A percentile compares a stretch with the other conserved stretches of the same genome.
Evolutionary conservation across 2,113 vertebrate genomes (phyloP).

Genomic region (Hydropotes inermis): DNA sequence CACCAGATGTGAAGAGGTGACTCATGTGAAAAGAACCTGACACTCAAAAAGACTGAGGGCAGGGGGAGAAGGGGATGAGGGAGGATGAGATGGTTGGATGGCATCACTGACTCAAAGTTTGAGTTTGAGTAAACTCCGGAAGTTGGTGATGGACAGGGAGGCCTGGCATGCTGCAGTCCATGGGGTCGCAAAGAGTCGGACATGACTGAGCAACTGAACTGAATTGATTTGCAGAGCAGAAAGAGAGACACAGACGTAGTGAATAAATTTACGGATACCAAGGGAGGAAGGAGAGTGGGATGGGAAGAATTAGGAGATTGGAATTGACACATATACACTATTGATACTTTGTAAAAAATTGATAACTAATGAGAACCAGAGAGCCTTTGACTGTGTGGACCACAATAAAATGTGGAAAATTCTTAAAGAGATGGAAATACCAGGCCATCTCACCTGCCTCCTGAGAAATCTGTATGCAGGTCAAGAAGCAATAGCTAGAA

Average conservation of each 20-base stretch:
- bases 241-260: background rate
- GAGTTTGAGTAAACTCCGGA: rapidly evolving
- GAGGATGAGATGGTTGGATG: background rate
- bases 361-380: background rate
- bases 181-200: rapidly evolving
- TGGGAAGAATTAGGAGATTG: background rate
- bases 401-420: background rate
- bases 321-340: background rate
- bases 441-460: background rate
- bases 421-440: background rate
- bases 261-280: background rate
- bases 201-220: background rate
- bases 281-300: background rate
- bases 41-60: background rate
- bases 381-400: background rate
- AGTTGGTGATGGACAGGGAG: background rate
- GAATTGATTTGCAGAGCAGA: background rate
- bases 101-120: background rate
- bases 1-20: background rate
- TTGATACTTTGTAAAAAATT: background rate
- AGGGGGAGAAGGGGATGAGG: background rate
- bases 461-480: background rate
- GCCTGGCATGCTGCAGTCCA: rapidly evolving
- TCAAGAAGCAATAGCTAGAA: background rate
- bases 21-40: background rate